Evolutionary conservation across 2,113 vertebrate species (phyloP).

Genomic region (Psittacara wagleri): DNA sequence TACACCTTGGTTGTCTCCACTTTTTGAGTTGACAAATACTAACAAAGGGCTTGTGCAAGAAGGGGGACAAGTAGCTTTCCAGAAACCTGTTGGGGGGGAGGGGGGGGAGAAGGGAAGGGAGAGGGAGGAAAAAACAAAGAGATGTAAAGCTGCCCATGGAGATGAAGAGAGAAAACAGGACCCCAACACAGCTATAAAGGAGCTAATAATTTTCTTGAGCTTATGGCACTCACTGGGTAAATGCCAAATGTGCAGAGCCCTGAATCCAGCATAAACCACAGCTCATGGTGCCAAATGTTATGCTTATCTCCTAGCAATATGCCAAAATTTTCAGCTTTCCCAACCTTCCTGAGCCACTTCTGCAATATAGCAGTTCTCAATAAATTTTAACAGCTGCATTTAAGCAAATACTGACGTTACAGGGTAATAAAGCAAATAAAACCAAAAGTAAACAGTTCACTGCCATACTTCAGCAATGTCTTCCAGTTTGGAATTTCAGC

Average conservation of each 20-base stretch:
- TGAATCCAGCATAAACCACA: background rate
- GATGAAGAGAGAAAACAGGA: background rate
- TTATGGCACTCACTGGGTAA: background rate
- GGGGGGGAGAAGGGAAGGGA: background rate
- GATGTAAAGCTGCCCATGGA: background rate
- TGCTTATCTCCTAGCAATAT: background rate
- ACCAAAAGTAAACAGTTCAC: background rate
- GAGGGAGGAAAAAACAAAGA: background rate
- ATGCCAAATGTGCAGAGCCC: background rate
- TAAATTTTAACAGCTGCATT: background rate
- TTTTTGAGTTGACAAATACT: constrained; percentile 98
- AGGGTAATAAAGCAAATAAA: background rate
- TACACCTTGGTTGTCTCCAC: constrained; percentile 96
- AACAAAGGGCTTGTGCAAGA: constrained; percentile 93
- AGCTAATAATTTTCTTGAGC: background rate
- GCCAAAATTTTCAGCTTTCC: background rate
- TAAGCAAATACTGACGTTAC: background rate
- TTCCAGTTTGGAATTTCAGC: background rate
- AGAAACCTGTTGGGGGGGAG: constrained; percentile 83
- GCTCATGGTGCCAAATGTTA: background rate
- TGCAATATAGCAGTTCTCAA: background rate
- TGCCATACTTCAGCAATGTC: background rate
- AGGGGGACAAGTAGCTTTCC: constrained; percentile 95
- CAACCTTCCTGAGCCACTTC: background rate
- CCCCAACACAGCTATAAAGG: background rate